Evolutionary conservation across 1,140 invertebrate genomes (phyloP), one percentile per base, ranked within the genome.

Genomic region (Drosophila nebulosa): DNA sequence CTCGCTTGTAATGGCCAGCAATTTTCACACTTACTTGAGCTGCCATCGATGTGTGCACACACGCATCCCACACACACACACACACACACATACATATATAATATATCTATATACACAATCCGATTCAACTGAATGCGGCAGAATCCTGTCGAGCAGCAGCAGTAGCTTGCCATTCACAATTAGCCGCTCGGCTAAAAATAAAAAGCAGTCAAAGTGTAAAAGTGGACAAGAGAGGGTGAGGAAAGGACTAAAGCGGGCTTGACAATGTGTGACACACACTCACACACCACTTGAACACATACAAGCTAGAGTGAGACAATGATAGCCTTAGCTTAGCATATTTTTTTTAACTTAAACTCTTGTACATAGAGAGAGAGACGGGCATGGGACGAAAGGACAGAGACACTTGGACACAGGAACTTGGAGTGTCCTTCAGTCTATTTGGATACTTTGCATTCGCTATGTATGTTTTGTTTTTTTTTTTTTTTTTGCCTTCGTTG

Each of bases 361-460:
- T 55, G 18, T 52, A 75, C 22, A 64, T 32, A 64, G 24, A 24
- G 24, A 4, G 1, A 3, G 24, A 12, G 10, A 10, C 9, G 30
- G 30, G 30, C 3, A 10, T 3, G 30, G 30, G 67, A 55, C 46
- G 16, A 18, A 4, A n/a, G 39, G 42, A 78, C 69, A 74, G 81
- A 88, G 55, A 83, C 70, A 86, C 70, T 88, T 88, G 83, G 83
- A 88, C 83, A 88, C 74, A 88, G 55, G 65, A 74, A 74, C 79
- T 85, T 81, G 64, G 73, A 85, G 81, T 86, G 81, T 88, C 81
- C 81, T 85, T 85, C 83, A 86, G 83, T 86, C 83, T 86, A 86
- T 86, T 86, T 86, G 83, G 83, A 88, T 86, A 86, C 81, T 86
- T 86, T 86, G 81, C 81, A 88, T 86, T 88, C 78, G 77, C 68